Base-by-base conservation (phyloP, 2,888 invertebrate genomes). In the Acleris literana region DNA sequence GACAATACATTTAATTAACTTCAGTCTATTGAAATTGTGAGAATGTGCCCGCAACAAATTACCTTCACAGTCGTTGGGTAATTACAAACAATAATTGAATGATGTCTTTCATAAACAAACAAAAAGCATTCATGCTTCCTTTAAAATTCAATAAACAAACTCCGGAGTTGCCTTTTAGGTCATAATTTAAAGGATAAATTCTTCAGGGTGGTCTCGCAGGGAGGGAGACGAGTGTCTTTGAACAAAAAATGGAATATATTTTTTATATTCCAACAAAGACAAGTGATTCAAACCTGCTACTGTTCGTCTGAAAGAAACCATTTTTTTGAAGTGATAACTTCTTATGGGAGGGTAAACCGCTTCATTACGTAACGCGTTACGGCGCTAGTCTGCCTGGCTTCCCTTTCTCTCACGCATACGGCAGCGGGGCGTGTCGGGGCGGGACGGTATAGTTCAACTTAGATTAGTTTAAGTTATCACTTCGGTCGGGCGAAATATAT, bases 161-260 rank as follows among this genome's bases (percentile, higher is more conserved):
- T 49, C 58, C 20, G 29, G 46, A 39, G 58, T 58, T 58, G 33
- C 49, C 58, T 49, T 49, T 59, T 59, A 59, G 29, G 33, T 49
- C 33, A 59, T 59, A 59, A 59, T 59, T 59, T 59, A 59, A 59
- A 49, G 33, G 49, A 18, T 49, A 48, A 49, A 59, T 59, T 49
- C 49, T 59, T 59, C 33, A 59, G 49, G 16, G n/a, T 25, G 43
- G 29, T 17, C 58, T 33, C 58, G 48, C 39, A 6, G 49, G 58
- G 58, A 59, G 13, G 5, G 6, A 33, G 11, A 16, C 16, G 6
- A 20, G n/a, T 33, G 58, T 33, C 58, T 59, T 49, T 33, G 58
- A 49, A 59, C 18, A 48, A 43, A 57, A 20, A 18, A 9, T 49
- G 49, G 9, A 48, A 48, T 29, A 59, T 48, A 18, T 18, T 49